phyloP scores from a whole-genome alignment of 2,888 invertebrate species.

The Galerucella calmariensis region DNA sequence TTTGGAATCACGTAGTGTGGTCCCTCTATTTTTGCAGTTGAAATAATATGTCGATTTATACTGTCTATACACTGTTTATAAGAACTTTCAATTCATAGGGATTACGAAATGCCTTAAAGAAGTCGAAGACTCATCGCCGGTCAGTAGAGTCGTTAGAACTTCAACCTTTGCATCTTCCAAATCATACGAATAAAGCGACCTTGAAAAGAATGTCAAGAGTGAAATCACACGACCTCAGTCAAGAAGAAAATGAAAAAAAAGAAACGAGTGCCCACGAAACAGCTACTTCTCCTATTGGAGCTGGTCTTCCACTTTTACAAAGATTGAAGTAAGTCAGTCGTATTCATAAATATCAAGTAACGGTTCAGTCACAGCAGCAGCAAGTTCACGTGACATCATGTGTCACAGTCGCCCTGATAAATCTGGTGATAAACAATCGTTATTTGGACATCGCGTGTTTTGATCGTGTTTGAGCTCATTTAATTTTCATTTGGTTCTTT shows the following conservation, averaged over 20 bases:
- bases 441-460: too few relatives aligned
- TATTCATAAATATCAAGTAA: too few relatives aligned
- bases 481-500: too few relatives aligned
- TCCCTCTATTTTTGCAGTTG: too few relatives aligned
- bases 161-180: conserved; percentile 69
- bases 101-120: conserved; percentile 71
- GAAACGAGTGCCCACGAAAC: conserved; percentile 59
- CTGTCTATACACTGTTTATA: too few relatives aligned
- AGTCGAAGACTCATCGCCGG: conserved; percentile 69
- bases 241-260: conserved; percentile 58
- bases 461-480: too few relatives aligned
- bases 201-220: conserved; percentile 81
- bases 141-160: conserved; percentile 77
- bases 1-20: too few relatives aligned
- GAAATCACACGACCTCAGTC: conserved; percentile 76
- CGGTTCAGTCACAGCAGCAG: too few relatives aligned
- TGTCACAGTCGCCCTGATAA: too few relatives aligned
- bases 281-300: conserved; percentile 79
- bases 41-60: too few relatives aligned
- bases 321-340: conserved; percentile 68
- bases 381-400: too few relatives aligned
- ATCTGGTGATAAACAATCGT: too few relatives aligned
- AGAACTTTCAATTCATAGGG: conserved; percentile 61
- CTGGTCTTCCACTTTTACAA: conserved; percentile 83
- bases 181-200: conserved; percentile 68